Evolutionary conservation across 1,140 invertebrate species (phyloP), one percentile per base, ranked within the genome.

Genomic region (Ceratina calcarata): DNA sequence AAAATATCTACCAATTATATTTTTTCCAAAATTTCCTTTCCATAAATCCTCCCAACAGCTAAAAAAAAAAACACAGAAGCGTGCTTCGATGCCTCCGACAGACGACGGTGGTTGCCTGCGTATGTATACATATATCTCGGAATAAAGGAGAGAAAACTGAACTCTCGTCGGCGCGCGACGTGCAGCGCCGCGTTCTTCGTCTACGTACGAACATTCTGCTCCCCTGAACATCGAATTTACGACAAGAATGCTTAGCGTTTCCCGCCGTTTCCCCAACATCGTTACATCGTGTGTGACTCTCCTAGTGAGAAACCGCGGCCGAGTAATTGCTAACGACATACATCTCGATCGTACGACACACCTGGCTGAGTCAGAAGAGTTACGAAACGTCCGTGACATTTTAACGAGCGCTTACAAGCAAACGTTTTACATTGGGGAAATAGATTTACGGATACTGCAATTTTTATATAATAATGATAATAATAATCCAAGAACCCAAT

Each of bases 221-320:
- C 61, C 62, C 58, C 61, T 57, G 66, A 84, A 57, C 58, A 80
- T 76, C 32, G 53, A 84, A 84, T 84, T 81, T 85, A 84, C 73
- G 78, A 73, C 45, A n/a, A 27, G 69, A 62, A 68, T 61, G 66
- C 82, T 84, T 60, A 73, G 45, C 72, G 53, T n/a, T 81, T 69
- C 13, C 58, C 55, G n/a, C 49, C 53, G n/a, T 66, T 65, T 68
- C 74, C 65, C 45, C 76, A 67, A 66, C 64, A 45, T 84, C 64
- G 82, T 85, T 79, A 78, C 73, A 72, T 71, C 68, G 55, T 32
- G 58, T 51, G 60, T 6, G 22, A 24, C 62, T 45, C 18, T 3
- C 18, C 0, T 27, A 1, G 2, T 1, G 45, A 16, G 45, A 24
- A 60, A 20, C 67, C 32, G 37, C 22, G 58, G 13, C 22, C 2